Conservation (phyloP, 2,797 vertebrate species). For the Iguana delicatissima region DNA sequence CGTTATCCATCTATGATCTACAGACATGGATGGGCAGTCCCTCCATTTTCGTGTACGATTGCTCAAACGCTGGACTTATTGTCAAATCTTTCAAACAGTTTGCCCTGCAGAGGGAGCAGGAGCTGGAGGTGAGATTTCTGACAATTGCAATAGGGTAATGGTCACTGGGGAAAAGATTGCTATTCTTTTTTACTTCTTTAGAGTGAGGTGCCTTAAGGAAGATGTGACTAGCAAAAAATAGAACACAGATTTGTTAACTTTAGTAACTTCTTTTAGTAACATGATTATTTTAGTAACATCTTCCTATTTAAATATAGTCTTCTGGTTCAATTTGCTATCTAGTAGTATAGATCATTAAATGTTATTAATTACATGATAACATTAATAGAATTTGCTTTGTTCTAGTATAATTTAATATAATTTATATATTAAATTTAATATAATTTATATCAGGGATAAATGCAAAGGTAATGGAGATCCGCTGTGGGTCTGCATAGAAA, state of each 20-base stretch:
- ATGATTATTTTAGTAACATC: no score
- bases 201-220: background rate
- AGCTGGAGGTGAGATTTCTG: constrained; percentile 89
- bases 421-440: background rate
- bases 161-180: background rate
- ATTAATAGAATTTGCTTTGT: constrained; percentile 45
- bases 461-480: constrained; percentile 32
- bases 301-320: background rate
- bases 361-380: constrained; percentile 56
- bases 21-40: constrained; percentile 99
- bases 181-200: background rate
- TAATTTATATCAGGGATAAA: constrained; percentile 44
- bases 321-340: constrained; percentile 31
- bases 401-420: constrained; percentile 35
- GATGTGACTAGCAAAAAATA: background rate
- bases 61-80: constrained; percentile 96
- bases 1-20: constrained; percentile 96
- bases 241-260: background rate
- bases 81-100: constrained; percentile 99
- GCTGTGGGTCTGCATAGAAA: background rate
- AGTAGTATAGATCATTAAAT: constrained; percentile 40
- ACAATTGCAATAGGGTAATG: fast-evolving
- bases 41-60: constrained; percentile 98
- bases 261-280: no score
- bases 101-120: constrained; percentile 96